Evolutionary conservation across 2,888 invertebrate genomes (phyloP).

Genomic region (Lepidocyrtinus sp.): DNA sequence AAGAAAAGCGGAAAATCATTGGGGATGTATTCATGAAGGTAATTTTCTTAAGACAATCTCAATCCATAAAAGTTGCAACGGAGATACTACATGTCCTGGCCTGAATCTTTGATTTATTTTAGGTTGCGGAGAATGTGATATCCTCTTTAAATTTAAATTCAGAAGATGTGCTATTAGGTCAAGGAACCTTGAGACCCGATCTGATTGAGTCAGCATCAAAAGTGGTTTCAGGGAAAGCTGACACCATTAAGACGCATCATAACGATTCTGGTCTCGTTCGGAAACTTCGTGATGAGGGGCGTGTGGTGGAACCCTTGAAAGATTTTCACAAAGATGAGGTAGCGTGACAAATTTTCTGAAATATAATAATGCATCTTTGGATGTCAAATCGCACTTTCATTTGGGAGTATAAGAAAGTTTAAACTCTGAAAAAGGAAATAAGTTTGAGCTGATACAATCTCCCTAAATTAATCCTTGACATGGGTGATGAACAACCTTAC

Average conservation of each 20-base stretch:
- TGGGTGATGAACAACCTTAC: conserved; percentile 65
- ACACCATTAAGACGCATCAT: conserved; percentile 99
- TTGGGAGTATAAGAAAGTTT: conserved; percentile 66
- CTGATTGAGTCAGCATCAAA: conserved; percentile 97
- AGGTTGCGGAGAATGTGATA: conserved; percentile 91
- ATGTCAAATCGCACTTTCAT: background rate
- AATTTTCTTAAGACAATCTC: background rate
- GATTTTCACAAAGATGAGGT: conserved; percentile 99
- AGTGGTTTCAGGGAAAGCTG: conserved; percentile 86
- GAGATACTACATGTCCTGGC: background rate
- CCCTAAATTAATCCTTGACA: conserved; percentile 62
- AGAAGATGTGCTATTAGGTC: conserved; percentile 93
- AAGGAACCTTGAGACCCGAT: conserved; percentile 97
- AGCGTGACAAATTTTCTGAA: too few species aligned
- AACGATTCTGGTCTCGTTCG: conserved; percentile 97
- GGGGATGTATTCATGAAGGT: conserved; percentile 97
- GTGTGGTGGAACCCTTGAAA: conserved; percentile 97
- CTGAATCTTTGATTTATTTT: conserved; percentile 49
- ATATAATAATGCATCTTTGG: too few species aligned
- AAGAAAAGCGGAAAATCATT: conserved; percentile 98
- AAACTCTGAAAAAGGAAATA: conserved; percentile 32
- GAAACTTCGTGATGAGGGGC: conserved; percentile 80
- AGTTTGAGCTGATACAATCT: conserved; percentile 67
- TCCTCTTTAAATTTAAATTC: conserved; percentile 89
- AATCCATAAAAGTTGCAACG: background rate